Evolutionary conservation across 2,888 invertebrate species (phyloP).

Genomic region (Oxycera nigricornis): DNA sequence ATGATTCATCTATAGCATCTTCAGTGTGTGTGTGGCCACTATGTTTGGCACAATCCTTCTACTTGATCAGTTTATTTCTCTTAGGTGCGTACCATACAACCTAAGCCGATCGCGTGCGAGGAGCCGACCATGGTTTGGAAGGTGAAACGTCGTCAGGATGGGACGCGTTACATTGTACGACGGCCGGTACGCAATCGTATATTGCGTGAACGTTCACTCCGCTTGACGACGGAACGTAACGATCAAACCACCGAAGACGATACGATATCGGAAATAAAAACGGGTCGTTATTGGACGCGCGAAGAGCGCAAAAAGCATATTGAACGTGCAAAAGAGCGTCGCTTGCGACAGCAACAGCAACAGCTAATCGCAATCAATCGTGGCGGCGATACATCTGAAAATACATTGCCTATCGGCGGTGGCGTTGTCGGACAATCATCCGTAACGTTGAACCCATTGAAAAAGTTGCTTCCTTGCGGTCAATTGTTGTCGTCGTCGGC

Average conservation of each 20-base stretch:
- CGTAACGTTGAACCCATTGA: background rate
- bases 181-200: slow-evolving; percentile 73
- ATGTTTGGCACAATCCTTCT: background rate
- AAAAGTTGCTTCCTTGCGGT: background rate
- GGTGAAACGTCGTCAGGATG: slow-evolving; percentile 78
- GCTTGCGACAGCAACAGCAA: slow-evolving; percentile 55
- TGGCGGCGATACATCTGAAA: background rate
- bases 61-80: background rate
- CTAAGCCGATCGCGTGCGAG: slow-evolving; percentile 46
- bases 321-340: slow-evolving; percentile 72
- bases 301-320: slow-evolving; percentile 78
- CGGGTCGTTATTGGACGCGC: slow-evolving; percentile 77
- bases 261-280: slow-evolving; percentile 77
- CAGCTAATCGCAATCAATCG: no score
- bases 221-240: slow-evolving; percentile 70
- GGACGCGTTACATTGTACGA: slow-evolving; percentile 77
- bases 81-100: slow-evolving; percentile 47
- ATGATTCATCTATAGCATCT: no score
- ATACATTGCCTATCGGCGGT: background rate
- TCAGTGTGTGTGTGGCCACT: no score
- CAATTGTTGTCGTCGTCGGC: slow-evolving; percentile 48
- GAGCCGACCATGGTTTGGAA: slow-evolving; percentile 71
- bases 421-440: background rate
- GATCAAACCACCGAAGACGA: slow-evolving; percentile 77
- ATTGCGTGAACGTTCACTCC: slow-evolving; percentile 71